Evolutionary conservation across 2,797 vertebrate species (phyloP).

Genomic region (Denticeps clupeoides): DNA sequence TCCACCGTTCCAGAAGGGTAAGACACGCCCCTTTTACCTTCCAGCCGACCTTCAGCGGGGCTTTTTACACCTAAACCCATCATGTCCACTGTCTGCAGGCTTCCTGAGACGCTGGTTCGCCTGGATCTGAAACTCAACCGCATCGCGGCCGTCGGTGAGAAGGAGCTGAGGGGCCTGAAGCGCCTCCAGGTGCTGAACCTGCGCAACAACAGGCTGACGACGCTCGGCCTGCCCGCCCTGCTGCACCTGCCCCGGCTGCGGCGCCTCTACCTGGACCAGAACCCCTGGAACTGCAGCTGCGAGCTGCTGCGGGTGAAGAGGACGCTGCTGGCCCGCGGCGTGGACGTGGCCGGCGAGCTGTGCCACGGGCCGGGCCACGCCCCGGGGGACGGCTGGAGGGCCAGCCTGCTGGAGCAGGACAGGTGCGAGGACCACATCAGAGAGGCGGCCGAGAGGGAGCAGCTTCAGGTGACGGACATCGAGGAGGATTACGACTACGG

Average conservation of each 20-base stretch:
- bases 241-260: slow-evolving; percentile 56
- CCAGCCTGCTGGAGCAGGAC: slow-evolving; percentile 52
- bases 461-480: slow-evolving; percentile 15
- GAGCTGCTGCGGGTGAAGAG: slow-evolving; percentile 53
- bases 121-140: slow-evolving; percentile 67
- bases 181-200: slow-evolving; percentile 69
- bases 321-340: slow-evolving; percentile 50
- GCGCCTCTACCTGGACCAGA: slow-evolving; percentile 63
- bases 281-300: slow-evolving; percentile 70
- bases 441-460: slow-evolving; percentile 37
- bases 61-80: background rate
- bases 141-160: slow-evolving; percentile 52
- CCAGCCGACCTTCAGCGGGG: background rate
- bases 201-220: slow-evolving; percentile 61
- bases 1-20: slow-evolving; percentile 58
- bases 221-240: slow-evolving; percentile 47
- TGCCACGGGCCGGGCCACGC: slow-evolving; percentile 47
- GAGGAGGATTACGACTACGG: slow-evolving; percentile 63
- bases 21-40: background rate
- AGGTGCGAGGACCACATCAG: slow-evolving; percentile 47
- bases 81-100: slow-evolving; percentile 36
- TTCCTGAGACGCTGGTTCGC: slow-evolving; percentile 60
- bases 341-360: slow-evolving; percentile 57
- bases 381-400: slow-evolving; percentile 61
- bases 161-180: slow-evolving; percentile 54